phyloP scores from a whole-genome alignment of 2,113 vertebrate species.

The Hippocampus mohnikei region DNA sequence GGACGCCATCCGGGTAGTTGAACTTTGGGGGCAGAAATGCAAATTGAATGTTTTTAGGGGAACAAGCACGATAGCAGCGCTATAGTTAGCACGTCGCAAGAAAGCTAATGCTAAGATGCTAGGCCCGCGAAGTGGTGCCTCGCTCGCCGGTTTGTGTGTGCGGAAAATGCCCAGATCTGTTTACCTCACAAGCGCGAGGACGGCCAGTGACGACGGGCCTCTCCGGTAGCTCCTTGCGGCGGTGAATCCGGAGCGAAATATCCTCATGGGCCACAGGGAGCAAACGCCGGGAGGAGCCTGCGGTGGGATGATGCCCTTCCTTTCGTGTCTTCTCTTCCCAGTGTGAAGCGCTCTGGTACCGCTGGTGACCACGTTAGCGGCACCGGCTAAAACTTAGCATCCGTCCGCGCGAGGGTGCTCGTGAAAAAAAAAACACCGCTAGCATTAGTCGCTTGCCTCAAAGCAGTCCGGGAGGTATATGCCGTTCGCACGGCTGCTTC shows the following conservation, averaged over 20 bases:
- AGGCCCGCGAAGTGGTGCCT: slow-evolving; percentile 39
- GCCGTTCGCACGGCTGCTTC: neutral
- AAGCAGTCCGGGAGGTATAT: neutral
- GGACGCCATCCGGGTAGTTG: neutral
- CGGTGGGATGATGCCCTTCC: slow-evolving; percentile 27
- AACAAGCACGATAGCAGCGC: neutral
- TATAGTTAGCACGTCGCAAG: neutral
- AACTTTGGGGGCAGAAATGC: neutral
- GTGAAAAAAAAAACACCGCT: slow-evolving; percentile 45
- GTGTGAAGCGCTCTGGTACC: slow-evolving; percentile 35
- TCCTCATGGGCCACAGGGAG: slow-evolving; percentile 22
- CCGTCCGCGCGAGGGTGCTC: slow-evolving; percentile 42
- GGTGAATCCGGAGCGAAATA: slow-evolving; percentile 24
- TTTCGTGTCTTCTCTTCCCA: slow-evolving; percentile 32
- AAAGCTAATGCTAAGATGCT: slow-evolving; percentile 53
- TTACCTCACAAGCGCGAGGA: slow-evolving; percentile 49
- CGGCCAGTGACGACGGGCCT: slow-evolving; percentile 23
- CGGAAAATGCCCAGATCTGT: slow-evolving; percentile 1
- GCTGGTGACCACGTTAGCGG: slow-evolving; percentile 56
- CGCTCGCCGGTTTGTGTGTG: neutral
- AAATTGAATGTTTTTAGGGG: neutral
- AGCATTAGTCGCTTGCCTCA: slow-evolving; percentile 35
- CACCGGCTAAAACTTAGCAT: slow-evolving; percentile 54
- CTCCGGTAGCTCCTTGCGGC: slow-evolving; percentile 16
- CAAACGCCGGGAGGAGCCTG: slow-evolving; percentile 16